Conservation (phyloP, 2,888 invertebrate species). For the Melieria crassipennis region DNA sequence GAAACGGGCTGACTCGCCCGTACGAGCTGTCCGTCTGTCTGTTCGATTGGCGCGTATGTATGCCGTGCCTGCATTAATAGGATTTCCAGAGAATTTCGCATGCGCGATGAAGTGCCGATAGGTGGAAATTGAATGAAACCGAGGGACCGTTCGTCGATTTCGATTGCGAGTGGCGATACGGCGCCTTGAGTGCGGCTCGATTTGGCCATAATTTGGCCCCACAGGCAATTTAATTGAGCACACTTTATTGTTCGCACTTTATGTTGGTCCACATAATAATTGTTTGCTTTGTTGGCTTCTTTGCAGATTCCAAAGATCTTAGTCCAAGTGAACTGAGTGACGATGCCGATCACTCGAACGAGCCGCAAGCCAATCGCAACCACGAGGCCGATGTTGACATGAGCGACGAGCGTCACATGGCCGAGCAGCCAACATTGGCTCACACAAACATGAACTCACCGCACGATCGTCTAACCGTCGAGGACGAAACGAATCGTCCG, state of each 20-base stretch:
- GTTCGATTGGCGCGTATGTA: neutral
- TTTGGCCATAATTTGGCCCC: neutral
- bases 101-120: no score
- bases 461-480: slow-evolving; percentile 23
- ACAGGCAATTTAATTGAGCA: no score
- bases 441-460: slow-evolving; percentile 33
- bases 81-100: no score
- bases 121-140: no score
- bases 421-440: slow-evolving; percentile 41
- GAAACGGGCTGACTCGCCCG: slow-evolving; percentile 31
- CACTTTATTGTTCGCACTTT: no score
- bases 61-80: neutral
- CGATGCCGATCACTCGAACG: slow-evolving; percentile 45
- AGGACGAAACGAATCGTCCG: slow-evolving; percentile 25
- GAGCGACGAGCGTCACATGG: slow-evolving; percentile 37
- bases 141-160: no score
- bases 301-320: slow-evolving; percentile 64
- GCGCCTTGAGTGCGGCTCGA: no score
- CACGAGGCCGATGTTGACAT: slow-evolving; percentile 48
- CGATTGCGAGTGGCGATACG: no score
- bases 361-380: slow-evolving; percentile 38
- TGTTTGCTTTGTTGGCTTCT: slow-evolving; percentile 25
- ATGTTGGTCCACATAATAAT: neutral
- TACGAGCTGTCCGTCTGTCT: slow-evolving; percentile 5
- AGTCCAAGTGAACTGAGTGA: slow-evolving; percentile 56